Base-by-base conservation (phyloP, 2,888 invertebrate genomes). In the Archaeoteleia sp. region DNA sequence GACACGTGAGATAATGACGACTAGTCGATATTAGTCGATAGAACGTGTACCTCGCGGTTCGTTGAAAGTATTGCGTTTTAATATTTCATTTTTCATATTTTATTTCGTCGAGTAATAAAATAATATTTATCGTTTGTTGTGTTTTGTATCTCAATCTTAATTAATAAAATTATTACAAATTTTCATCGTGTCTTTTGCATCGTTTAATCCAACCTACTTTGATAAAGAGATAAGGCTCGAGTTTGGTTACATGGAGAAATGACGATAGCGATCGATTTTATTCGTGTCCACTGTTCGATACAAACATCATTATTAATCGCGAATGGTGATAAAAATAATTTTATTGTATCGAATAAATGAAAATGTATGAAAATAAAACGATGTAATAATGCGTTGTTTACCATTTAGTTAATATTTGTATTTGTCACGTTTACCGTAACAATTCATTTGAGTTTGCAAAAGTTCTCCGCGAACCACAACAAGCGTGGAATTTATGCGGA, bases 141-240 rank as follows among this genome's bases (percentile, higher is more conserved):
- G 5, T 32, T 32, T 32, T 4, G 10, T 2, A 5, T 2, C 3
- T 10, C 2, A 35, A 8, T 15, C 10, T 2, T 8, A 10, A 17
- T n/a, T n/a, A n/a, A n/a, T n/a, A n/a, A n/a, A n/a, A n/a, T n/a
- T n/a, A n/a, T n/a, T n/a, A n/a, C n/a, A n/a, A n/a, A 32, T 53
- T 32, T 53, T 42, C 34, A 23, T 25, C 37, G 34, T n/a, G 15
- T 3, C 39, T 25, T 46, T 25, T 15, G 20, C 39, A 74, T 73
- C 68, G 40, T 48, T 57, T 39, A 58, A 68, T 71, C 65, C 71
- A 66, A 70, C 70, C 73, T 62, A 74, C 58, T 46, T 57, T 25
- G 74, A 75, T 74, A 73, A 74, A 58, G 58, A 67, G 72, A 75
- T 75, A 74, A 72, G 67, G 46, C 34, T 20, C 23, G 32, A 17